phyloP scores from a whole-genome alignment of 2,797 vertebrate genomes.

The Odontamblyopus lacepedii region DNA sequence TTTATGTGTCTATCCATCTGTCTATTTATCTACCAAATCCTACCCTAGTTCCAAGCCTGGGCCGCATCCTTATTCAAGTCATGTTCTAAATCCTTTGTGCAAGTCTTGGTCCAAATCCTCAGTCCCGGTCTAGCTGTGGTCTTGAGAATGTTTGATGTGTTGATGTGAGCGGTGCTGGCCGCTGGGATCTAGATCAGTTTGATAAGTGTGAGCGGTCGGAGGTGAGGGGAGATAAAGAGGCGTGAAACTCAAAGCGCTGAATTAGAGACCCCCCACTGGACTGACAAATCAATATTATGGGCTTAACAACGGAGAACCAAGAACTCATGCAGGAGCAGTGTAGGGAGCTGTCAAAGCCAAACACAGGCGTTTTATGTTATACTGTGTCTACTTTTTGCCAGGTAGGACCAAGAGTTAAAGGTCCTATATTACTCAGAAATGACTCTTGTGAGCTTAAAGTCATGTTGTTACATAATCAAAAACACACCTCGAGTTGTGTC shows the following conservation, averaged over 20 bases:
- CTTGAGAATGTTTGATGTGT: conserved; percentile 12
- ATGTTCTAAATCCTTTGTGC: too few species aligned
- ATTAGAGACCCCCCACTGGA: conserved; percentile 3
- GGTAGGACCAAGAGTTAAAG: not conserved
- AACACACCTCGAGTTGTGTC: too few species aligned
- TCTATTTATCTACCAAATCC: too few species aligned
- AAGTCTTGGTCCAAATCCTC: not conserved
- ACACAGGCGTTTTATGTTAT: not conserved
- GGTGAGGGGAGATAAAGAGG: conserved; percentile 12
- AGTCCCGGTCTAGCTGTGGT: not conserved
- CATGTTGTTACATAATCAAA: too few species aligned
- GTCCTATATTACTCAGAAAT: too few species aligned
- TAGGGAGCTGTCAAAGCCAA: not conserved
- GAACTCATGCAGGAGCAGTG: not conserved
- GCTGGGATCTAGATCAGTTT: not conserved
- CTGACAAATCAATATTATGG: conserved; percentile 1
- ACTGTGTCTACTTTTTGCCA: not conserved
- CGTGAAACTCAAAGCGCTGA: conserved; percentile 18
- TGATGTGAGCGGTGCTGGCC: not conserved
- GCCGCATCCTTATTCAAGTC: not conserved
- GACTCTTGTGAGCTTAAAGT: too few species aligned
- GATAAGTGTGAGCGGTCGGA: conserved; percentile 11
- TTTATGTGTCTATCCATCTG: too few species aligned
- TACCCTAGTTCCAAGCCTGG: not conserved
- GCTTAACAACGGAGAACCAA: not conserved